Evolutionary conservation across 2,113 vertebrate species (phyloP), one percentile per base, ranked within the genome.

Genomic region (Peromyscus californicus): DNA sequence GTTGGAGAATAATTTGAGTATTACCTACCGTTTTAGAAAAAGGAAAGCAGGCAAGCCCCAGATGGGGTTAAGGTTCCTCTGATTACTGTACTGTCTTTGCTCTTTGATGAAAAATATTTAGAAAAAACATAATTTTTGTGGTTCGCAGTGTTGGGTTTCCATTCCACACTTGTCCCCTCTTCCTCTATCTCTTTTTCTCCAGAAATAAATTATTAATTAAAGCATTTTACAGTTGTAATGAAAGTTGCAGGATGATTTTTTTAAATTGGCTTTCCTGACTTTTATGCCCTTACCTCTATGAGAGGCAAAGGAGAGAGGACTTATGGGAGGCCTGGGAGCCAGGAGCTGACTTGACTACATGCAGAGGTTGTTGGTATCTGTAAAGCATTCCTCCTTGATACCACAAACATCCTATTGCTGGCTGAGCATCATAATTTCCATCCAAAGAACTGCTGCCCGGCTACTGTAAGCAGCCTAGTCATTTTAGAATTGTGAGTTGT

Each of bases 141-240:
- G 65, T 88, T 65, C 51, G 13, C 15, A 70, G 26, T 54, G 6
- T 65, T n/a, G 89, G 65, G 24, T 82, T 90, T 87, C 57, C 42
- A 93, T 74, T 63, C 42, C 7, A 57, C 15, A 31, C 19, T 51
- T 89, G 22, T 22, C 70, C 36, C 69, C 69, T 72, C n/a, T 17
- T 3, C 5, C 15, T 29, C 22, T 17, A 33, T 89, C 39, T 15
- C 33, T 85, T 89, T 93, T 74, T 96, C 61, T 79, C 91, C 69
- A 96, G 82, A 94, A 91, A n/a, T 67, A 93, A 96, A 80, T 33
- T 82, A 67, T 24, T 65, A 70, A 79, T n/a, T 72, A 89, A 70
- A 90, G 1, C 48, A 36, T 83, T 78, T 75, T 92, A 12, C 87
- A 16, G 57, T 96, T 97, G 94, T 76, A 33, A 39, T 93, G 21